Evolutionary conservation across 2,888 invertebrate genomes (phyloP).

Genomic region (Pseudococcus jackbeardsleyi): DNA sequence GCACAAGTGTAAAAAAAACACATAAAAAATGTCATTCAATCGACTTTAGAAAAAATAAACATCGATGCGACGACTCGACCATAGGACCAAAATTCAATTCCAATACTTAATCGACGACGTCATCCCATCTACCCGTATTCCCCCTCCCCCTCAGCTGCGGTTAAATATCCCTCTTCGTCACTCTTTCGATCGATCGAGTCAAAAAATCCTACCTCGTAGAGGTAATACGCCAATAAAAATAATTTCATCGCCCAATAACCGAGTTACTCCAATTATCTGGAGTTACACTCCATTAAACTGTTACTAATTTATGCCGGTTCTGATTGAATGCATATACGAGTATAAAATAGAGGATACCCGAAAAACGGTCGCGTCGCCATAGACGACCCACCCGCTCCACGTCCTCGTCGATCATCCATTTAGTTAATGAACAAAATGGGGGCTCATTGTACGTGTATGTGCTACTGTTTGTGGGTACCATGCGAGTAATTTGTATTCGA

Average conservation of each 20-base stretch:
- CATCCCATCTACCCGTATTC: neutral
- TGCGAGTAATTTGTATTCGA: constrained; percentile 16
- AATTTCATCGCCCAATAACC: constrained; percentile 56
- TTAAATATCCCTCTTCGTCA: neutral
- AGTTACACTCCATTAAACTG: constrained; percentile 63
- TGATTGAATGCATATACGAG: constrained; percentile 57
- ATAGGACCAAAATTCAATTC: neutral
- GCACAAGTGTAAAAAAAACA: neutral
- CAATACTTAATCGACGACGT: neutral
- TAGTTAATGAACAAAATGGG: constrained; percentile 64
- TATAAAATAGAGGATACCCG: neutral
- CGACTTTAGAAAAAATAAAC: neutral
- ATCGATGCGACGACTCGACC: neutral
- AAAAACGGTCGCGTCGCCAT: neutral
- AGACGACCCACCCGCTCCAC: constrained; percentile 15
- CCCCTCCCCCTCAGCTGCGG: neutral
- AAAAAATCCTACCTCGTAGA: neutral
- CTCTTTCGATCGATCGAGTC: neutral
- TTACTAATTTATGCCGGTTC: constrained; percentile 64
- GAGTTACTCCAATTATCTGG: constrained; percentile 61
- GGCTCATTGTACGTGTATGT: constrained; percentile 48
- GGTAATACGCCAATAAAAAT: constrained; percentile 55
- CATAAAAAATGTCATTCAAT: neutral
- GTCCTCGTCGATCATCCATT: constrained; percentile 46
- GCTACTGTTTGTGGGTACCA: neutral